phyloP scores from a whole-genome alignment of 1,140 invertebrate genomes.

The Oedothorax gibbosus region DNA sequence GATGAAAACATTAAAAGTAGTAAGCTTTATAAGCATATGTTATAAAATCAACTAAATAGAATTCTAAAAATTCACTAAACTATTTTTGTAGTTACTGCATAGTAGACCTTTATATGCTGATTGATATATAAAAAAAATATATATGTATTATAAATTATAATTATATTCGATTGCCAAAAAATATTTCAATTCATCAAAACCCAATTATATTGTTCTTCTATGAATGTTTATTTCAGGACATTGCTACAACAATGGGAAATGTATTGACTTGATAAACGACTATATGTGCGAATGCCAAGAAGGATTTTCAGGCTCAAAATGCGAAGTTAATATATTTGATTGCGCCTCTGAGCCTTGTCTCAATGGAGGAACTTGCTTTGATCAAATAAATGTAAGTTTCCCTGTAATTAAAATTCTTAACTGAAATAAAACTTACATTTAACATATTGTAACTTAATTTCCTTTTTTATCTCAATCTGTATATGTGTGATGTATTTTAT shows the following conservation, averaged over 20 bases:
- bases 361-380: constrained; percentile 89
- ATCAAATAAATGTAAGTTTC: constrained; percentile 80
- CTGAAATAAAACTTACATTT: too few species aligned
- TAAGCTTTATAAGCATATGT: too few species aligned
- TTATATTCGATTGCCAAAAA: background rate
- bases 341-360: constrained; percentile 86
- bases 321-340: constrained; percentile 89
- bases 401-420: constrained; percentile 66
- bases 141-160: too few species aligned
- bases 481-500: too few species aligned
- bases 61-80: too few species aligned
- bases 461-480: too few species aligned
- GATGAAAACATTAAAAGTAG: too few species aligned
- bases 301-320: constrained; percentile 89
- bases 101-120: too few species aligned
- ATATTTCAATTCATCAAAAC: background rate
- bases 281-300: constrained; percentile 88
- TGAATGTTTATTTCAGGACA: constrained; percentile 76
- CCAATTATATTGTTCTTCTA: background rate
- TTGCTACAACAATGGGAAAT: constrained; percentile 89
- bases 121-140: too few species aligned
- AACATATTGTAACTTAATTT: too few species aligned
- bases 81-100: too few species aligned
- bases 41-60: too few species aligned
- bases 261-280: constrained; percentile 86